A percentile compares a stretch with the other conserved stretches of the same genome.
Evolutionary conservation across 2,113 vertebrate species (phyloP).

Genomic region (Mustela nigripes): DNA sequence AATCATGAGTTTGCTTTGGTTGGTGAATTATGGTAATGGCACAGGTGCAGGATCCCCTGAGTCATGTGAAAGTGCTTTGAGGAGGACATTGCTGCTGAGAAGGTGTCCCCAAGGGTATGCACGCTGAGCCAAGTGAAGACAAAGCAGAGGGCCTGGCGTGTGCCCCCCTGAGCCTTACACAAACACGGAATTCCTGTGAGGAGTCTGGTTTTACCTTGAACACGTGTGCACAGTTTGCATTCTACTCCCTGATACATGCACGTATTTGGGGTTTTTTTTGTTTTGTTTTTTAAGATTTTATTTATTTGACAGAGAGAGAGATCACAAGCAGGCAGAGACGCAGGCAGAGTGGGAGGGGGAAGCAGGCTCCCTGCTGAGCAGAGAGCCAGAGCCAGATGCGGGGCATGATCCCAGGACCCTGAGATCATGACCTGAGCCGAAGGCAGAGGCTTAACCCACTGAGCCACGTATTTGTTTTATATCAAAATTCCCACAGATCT

Average conservation of each 20-base stretch:
- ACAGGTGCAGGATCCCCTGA: rapidly evolving
- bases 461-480: neutral
- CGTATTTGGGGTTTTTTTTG: neutral
- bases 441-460: too few relatives aligned
- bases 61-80: neutral
- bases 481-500: conserved; percentile 7
- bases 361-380: too few relatives aligned
- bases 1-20: neutral
- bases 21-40: neutral
- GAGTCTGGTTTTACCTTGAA: neutral
- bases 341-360: too few relatives aligned
- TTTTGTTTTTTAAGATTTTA: too few relatives aligned
- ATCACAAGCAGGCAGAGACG: too few relatives aligned
- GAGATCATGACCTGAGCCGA: too few relatives aligned
- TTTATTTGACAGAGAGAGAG: too few relatives aligned
- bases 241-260: neutral
- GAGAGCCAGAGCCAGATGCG: too few relatives aligned
- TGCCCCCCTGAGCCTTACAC: neutral
- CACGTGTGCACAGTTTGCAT: neutral
- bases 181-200: rapidly evolving
- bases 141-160: neutral
- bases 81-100: neutral
- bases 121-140: neutral
- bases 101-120: rapidly evolving
- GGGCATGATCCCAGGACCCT: too few relatives aligned